phyloP scores from a whole-genome alignment of 2,888 invertebrate species.

The Cephus runcator region DNA sequence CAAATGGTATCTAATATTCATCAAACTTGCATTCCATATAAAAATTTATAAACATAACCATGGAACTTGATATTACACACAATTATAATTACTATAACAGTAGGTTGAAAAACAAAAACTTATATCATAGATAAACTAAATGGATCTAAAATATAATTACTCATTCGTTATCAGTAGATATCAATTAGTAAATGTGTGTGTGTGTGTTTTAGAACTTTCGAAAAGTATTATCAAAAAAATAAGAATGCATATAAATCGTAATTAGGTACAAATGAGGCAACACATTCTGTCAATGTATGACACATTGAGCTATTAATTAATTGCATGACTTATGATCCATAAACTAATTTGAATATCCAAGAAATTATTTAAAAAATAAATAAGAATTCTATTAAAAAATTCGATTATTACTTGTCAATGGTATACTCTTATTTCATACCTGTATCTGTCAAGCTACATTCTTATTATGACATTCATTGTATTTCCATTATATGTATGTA shows the following conservation, averaged over 20 bases:
- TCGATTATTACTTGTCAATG: not conserved
- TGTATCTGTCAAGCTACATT: constrained; percentile 18
- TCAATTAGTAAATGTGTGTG: not conserved
- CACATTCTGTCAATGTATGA: not conserved
- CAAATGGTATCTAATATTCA: not conserved
- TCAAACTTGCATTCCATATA: not conserved
- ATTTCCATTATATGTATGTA: constrained; percentile 11
- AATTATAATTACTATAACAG: not conserved
- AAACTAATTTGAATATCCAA: not conserved
- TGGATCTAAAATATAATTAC: not conserved
- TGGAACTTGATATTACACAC: not conserved
- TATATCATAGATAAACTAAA: not conserved
- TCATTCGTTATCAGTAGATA: not conserved
- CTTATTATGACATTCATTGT: constrained; percentile 37
- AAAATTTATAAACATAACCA: not conserved
- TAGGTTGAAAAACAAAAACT: not conserved
- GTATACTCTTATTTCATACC: not conserved
- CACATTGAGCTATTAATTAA: not conserved
- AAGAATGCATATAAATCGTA: not conserved
- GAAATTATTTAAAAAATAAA: not conserved
- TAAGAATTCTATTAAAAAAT: not conserved
- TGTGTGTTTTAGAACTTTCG: not conserved
- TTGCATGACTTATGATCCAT: not conserved
- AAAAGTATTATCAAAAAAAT: not conserved
- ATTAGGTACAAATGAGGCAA: not conserved